Conservation (phyloP, 1,140 invertebrate genomes). For the Brachionus plicatilis region DNA sequence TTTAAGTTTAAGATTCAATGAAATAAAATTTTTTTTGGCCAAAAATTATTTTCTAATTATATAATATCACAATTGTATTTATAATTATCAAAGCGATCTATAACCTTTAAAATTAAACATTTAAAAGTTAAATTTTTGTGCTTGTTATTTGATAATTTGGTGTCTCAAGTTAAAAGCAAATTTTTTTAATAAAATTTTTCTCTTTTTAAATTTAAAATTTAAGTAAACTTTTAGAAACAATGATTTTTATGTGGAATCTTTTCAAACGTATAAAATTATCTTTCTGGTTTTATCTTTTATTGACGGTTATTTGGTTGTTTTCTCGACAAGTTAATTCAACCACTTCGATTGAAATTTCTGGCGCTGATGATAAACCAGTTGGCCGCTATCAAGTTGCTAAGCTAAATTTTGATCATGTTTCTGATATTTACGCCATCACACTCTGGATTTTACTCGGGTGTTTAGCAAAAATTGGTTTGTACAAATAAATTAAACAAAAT, state of each 20-base stretch:
- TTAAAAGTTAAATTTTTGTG: background rate
- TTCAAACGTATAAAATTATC: background rate
- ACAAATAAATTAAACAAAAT: background rate
- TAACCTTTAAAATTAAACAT: background rate
- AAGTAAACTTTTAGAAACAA: background rate
- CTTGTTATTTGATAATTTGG: background rate
- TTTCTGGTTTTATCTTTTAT: background rate
- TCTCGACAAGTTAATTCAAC: background rate
- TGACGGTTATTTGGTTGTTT: background rate
- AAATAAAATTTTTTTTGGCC: no score
- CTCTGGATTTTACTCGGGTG: conserved; percentile 36
- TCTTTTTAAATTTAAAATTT: background rate
- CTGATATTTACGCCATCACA: conserved; percentile 24
- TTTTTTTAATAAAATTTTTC: background rate
- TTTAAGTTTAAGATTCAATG: no score
- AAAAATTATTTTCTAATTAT: background rate
- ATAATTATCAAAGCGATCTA: background rate
- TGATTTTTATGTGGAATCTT: background rate
- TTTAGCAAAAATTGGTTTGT: conserved; percentile 31
- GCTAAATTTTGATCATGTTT: conserved; percentile 37
- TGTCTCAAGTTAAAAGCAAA: no score
- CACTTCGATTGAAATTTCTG: background rate
- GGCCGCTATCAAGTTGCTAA: conserved; percentile 30
- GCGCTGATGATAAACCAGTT: background rate
- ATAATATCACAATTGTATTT: background rate